Percentiles rank a stretch among this genome's conserved stretches.
Conservation (phyloP, 2,797 vertebrate species). For the Urophycis tenuis region DNA sequence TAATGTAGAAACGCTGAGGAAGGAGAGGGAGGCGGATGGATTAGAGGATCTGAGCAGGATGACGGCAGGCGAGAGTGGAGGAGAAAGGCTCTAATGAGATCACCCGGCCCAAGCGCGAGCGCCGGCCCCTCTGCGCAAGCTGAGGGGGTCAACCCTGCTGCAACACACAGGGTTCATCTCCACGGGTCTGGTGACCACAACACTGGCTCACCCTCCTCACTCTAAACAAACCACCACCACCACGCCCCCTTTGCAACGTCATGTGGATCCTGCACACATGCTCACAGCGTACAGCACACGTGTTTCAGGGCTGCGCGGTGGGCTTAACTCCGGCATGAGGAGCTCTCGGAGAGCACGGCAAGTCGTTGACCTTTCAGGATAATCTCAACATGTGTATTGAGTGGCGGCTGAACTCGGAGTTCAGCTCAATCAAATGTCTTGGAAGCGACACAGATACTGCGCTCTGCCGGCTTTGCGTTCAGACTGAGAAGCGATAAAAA, state of each 20-base stretch:
- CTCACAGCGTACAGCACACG: background rate
- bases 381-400: conserved; percentile 11
- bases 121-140: no score
- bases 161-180: conserved; percentile 27
- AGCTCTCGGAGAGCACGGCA: conserved; percentile 15
- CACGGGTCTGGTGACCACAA: conserved; percentile 37
- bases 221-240: conserved; percentile 41
- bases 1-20: background rate
- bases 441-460: background rate
- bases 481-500: background rate
- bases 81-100: background rate
- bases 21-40: background rate
- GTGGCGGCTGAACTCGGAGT: background rate
- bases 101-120: background rate
- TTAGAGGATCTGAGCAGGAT: background rate
- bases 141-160: background rate
- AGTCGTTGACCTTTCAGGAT: conserved; percentile 24
- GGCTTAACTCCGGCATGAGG: conserved; percentile 8
- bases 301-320: background rate
- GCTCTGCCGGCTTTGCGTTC: background rate
- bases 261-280: conserved; percentile 30
- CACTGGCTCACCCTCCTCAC: conserved; percentile 37
- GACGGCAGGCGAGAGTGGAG: conserved; percentile 1
- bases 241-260: conserved; percentile 32
- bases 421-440: background rate